A percentile compares a stretch with the other conserved stretches of the same genome.
Conservation (phyloP, 1,140 invertebrate genomes). For the Asobara japonica region DNA sequence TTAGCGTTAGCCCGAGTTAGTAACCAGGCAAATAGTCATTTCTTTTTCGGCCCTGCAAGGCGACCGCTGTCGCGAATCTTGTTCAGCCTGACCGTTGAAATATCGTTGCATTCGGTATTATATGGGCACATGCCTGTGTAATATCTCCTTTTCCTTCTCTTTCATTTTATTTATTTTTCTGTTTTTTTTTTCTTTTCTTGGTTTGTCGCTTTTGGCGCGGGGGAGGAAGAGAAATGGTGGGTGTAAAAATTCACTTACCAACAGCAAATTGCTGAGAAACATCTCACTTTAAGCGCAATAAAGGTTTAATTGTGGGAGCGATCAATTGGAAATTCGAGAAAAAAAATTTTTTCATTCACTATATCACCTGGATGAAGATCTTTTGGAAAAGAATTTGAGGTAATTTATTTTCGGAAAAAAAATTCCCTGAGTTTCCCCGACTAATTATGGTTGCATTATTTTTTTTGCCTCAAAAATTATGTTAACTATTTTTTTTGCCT, state of each 20-base stretch:
- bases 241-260: conserved; percentile 46
- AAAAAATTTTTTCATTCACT: no score
- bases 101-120: conserved; percentile 48
- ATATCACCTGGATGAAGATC: no score
- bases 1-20: conserved; percentile 51
- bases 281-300: conserved; percentile 32
- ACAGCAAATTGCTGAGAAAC: conserved; percentile 39
- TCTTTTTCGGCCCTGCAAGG: conserved; percentile 40
- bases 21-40: conserved; percentile 46
- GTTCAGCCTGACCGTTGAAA: conserved; percentile 49
- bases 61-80: conserved; percentile 48
- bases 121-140: conserved; percentile 36
- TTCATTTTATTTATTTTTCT: background rate
- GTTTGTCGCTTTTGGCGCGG: no score
- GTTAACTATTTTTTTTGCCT: no score
- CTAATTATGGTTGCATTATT: no score
- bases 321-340: no score
- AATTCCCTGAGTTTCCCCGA: no score
- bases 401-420: no score
- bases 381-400: no score
- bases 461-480: no score
- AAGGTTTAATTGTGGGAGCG: no score
- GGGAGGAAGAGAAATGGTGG: conserved; percentile 20
- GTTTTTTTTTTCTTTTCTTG: background rate
- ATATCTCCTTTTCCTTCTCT: conserved; percentile 2